These are phyloP conservation scores for Drosophila lowei DNA, from an alignment of 1,140 invertebrate species.

Conservation along the genomic window DNA sequence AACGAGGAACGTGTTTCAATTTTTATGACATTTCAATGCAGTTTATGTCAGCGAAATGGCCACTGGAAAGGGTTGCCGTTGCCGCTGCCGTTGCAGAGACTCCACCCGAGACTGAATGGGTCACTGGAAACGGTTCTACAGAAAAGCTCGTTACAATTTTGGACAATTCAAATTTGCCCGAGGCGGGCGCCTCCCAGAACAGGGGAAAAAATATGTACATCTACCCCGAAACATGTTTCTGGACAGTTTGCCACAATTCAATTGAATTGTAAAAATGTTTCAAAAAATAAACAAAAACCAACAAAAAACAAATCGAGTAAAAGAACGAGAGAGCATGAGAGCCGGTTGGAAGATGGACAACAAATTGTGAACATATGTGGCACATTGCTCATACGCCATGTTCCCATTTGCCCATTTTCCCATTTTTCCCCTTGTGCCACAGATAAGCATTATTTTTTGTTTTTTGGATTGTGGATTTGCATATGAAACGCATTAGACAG, in stretches of 20 bases:
- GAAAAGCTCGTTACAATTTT: conserved; percentile 73
- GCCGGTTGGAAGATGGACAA: not conserved
- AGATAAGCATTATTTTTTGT: conserved; percentile 41
- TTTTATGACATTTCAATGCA: conserved; percentile 81
- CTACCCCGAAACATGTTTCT: conserved; percentile 44
- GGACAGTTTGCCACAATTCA: conserved; percentile 70
- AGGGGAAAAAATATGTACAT: conserved; percentile 4
- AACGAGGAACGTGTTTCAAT: conserved; percentile 72
- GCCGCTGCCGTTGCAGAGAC: not conserved
- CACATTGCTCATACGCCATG: conserved; percentile 58
- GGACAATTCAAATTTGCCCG: conserved; percentile 72
- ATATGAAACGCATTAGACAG: conserved; percentile 66
- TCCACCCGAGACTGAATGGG: not conserved
- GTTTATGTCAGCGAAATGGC: conserved; percentile 73
- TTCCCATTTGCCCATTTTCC: not conserved
- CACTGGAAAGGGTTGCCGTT: conserved; percentile 1
- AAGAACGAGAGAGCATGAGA: not conserved
- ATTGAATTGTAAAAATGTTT: conserved; percentile 66
- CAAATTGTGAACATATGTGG: conserved; percentile 24
- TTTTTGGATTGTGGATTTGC: conserved; percentile 36
- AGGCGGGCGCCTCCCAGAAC: conserved; percentile 23
- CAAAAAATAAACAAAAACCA: conserved; percentile 19
- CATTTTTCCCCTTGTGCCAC: not conserved
- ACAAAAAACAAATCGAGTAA: conserved; percentile 13
- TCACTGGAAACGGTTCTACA: not conserved